These are phyloP conservation scores for Enteromius paludinosus DNA, from an alignment of 2,797 vertebrate genomes.

Conservation along the genomic window DNA sequence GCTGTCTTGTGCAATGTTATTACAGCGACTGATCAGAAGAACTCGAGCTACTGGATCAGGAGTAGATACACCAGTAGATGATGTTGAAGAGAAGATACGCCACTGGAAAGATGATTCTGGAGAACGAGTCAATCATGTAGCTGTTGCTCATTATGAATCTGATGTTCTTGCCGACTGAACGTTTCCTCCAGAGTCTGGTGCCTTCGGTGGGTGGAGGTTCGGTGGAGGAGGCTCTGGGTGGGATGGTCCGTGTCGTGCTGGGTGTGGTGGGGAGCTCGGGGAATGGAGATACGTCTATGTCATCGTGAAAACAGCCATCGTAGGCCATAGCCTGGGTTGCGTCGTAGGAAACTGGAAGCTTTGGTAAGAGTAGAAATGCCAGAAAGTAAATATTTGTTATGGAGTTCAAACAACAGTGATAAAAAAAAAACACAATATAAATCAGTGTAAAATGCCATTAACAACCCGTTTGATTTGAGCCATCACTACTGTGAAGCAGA, in stretches of 20 bases:
- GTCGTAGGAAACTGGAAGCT: constrained; percentile 82
- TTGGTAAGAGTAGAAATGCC: constrained; percentile 53
- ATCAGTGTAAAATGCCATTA: background rate
- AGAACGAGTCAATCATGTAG: constrained; percentile 90
- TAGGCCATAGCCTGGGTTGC: constrained; percentile 87
- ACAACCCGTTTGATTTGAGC: background rate
- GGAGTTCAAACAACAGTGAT: background rate
- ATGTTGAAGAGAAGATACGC: constrained; percentile 91
- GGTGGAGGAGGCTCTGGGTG: constrained; percentile 64
- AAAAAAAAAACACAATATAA: background rate
- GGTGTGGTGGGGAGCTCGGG: constrained; percentile 76
- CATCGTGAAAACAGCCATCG: constrained; percentile 85
- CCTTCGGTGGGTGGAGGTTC: constrained; percentile 69
- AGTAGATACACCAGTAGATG: constrained; percentile 90
- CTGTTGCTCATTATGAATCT: constrained; percentile 89
- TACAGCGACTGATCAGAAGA: background rate
- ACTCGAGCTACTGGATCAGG: constrained; percentile 65
- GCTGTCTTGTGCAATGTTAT: background rate
- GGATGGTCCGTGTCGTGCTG: constrained; percentile 77
- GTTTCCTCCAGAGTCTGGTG: constrained; percentile 78
- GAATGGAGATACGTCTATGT: constrained; percentile 79
- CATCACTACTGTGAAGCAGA: background rate
- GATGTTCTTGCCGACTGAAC: constrained; percentile 77
- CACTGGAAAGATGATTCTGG: constrained; percentile 86
- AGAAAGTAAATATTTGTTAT: background rate